Evolutionary conservation across 2,113 vertebrate species (phyloP), one percentile per base, ranked within the genome.

Genomic region (Cercocebus atys): DNA sequence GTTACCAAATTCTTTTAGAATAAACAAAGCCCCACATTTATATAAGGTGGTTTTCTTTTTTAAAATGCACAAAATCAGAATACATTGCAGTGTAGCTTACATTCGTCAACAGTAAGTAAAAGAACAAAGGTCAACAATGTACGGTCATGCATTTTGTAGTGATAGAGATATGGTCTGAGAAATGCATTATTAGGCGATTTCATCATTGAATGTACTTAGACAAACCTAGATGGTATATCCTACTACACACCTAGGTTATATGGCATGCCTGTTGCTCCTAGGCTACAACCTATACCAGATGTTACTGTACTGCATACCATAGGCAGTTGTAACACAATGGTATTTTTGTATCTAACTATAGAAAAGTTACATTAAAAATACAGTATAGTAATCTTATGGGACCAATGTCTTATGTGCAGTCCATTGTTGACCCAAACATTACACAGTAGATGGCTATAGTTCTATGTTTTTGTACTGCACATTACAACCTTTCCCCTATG

Each of bases 1-100:
- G n/a, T 79, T 43, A 68, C 66, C 52, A 95, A 55, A 92, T 95
- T 20, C 45, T 93, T 97, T 87, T 93, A 86, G 38, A 84, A 50
- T 93, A 92, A 91, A 81, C 13, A 92, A 52, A 84, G 30, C 14
- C 45, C 22, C 68, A 89, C 87, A 61, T 50, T 80, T 95, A 70
- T 47, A 79, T 85, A 30, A 57, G 35, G 7, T 82, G 32, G 43
- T 84, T 70, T 83, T 40, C 40, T 73, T 38, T 47, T 76, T 30
- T 30, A 43, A 43, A 64, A n/a, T 55, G 6, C 45, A 86, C 32
- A 86, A 35, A 61, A 78, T 73, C 35, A 59, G 47, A 66, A 57
- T 94, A 92, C 43, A 75, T 96, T 84, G 20, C 14, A 73, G 8
- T 30, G 57, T 8, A 30, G 23, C 52, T 55, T 91, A 5, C 59